These are phyloP conservation scores for Hemicentrotus pulcherrimus DNA, from an alignment of 35 echinoderm and acorn worm species.

Conservation along the genomic window DNA sequence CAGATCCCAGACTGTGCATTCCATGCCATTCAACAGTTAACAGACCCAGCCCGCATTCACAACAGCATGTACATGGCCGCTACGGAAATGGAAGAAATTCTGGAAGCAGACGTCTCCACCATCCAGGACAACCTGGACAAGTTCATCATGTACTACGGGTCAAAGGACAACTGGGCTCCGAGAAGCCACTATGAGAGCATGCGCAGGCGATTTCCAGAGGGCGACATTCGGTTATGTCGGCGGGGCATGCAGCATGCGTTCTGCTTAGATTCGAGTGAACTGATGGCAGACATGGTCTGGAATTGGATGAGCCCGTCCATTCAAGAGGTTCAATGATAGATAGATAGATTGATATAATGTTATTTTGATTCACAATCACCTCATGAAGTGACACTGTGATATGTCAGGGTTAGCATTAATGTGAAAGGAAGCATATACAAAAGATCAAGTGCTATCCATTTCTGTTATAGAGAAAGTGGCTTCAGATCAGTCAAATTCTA, in stretches of 20 bases:
- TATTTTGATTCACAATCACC: no score
- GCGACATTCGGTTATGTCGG: conserved; percentile 72
- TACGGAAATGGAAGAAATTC: conserved; percentile 70
- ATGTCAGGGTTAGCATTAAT: no score
- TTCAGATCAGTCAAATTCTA: no score
- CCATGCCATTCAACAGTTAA: conserved; percentile 61
- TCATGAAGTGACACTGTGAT: no score
- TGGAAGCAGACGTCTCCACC: conserved; percentile 50
- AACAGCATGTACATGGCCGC: conserved; percentile 68
- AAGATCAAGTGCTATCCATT: no score
- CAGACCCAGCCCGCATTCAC: conserved; percentile 58
- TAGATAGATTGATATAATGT: no score
- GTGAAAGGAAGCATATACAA: no score
- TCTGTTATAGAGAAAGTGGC: no score
- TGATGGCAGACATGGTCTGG: conserved; percentile 80
- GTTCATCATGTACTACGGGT: conserved; percentile 72
- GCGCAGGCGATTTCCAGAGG: conserved; percentile 62
- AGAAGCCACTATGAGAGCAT: conserved; percentile 59
- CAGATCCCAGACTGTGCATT: conserved; percentile 70
- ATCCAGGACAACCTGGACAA: conserved; percentile 56
- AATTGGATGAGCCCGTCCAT: conserved; percentile 50
- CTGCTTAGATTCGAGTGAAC: conserved; percentile 65
- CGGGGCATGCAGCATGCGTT: conserved; percentile 69
- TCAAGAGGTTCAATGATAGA: background rate
- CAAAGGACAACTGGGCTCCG: conserved; percentile 73